Conservation (phyloP, 2,888 invertebrate species). For the Ophioninae sp. region DNA sequence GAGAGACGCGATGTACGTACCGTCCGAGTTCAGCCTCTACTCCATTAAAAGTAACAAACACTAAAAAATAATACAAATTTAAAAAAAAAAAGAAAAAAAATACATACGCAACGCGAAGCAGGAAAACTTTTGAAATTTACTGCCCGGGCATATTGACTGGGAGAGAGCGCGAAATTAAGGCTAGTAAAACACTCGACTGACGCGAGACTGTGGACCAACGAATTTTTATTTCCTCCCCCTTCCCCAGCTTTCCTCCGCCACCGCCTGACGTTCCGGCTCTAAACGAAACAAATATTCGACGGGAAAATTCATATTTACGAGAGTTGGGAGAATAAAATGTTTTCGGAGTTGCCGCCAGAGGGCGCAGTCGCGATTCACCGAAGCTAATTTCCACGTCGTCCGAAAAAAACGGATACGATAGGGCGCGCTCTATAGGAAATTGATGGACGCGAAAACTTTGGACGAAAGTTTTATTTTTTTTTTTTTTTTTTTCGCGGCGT, state of each 20-base stretch:
- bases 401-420: neutral
- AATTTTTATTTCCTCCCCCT: conserved; percentile 48
- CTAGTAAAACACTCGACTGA: conserved; percentile 79
- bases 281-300: conserved; percentile 63
- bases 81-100: conserved; percentile 60
- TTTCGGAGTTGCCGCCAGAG: conserved; percentile 60
- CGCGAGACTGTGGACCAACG: conserved; percentile 66
- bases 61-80: conserved; percentile 56
- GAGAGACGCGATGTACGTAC: conserved; percentile 63
- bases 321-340: conserved; percentile 42
- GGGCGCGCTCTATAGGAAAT: neutral
- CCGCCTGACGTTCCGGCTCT: neutral
- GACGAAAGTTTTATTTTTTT: neutral
- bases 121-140: conserved; percentile 78
- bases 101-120: conserved; percentile 64
- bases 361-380: conserved; percentile 34
- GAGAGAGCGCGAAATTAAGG: conserved; percentile 78
- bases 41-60: neutral
- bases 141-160: conserved; percentile 79
- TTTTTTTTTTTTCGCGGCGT: neutral
- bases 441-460: conserved; percentile 1
- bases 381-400: neutral
- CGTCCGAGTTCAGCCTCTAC: conserved; percentile 25
- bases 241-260: neutral
- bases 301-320: conserved; percentile 53